phyloP scores from a whole-genome alignment of 2,888 invertebrate genomes.

The Calameuta filiformis region DNA sequence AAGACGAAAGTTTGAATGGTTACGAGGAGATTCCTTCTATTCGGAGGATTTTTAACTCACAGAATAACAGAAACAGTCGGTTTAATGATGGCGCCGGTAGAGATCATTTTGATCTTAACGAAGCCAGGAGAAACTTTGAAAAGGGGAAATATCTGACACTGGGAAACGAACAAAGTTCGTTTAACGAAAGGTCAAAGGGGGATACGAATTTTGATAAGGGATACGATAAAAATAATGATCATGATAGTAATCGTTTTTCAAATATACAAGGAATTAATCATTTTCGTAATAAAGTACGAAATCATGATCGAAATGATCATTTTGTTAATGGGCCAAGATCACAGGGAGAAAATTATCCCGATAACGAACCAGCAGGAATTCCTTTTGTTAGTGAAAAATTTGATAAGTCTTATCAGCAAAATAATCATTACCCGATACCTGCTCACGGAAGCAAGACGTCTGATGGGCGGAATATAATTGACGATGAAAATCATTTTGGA shows the following conservation, averaged over 20 bases:
- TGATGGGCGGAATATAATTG: background rate
- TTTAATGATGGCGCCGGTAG: background rate
- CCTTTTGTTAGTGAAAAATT: constrained; percentile 10
- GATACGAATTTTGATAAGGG: background rate
- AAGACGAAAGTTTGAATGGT: background rate
- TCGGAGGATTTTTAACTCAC: background rate
- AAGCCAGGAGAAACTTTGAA: background rate
- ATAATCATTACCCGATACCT: background rate
- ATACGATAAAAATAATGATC: background rate
- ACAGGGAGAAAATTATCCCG: too few relatives aligned
- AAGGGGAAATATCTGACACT: background rate
- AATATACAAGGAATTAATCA: background rate
- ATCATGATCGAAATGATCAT: background rate
- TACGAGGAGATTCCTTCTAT: background rate
- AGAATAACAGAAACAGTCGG: background rate
- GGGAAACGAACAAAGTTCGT: background rate
- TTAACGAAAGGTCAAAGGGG: background rate
- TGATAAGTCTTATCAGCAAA: background rate
- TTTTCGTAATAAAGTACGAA: background rate
- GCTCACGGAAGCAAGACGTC: background rate
- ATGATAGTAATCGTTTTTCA: background rate
- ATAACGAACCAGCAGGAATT: constrained; percentile 18
- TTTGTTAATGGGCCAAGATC: background rate
- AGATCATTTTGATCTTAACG: background rate
- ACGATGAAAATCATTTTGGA: background rate